These are phyloP conservation scores for Nomada hirtipes DNA, from an alignment of 2,888 invertebrate species.

Conservation along the genomic window DNA sequence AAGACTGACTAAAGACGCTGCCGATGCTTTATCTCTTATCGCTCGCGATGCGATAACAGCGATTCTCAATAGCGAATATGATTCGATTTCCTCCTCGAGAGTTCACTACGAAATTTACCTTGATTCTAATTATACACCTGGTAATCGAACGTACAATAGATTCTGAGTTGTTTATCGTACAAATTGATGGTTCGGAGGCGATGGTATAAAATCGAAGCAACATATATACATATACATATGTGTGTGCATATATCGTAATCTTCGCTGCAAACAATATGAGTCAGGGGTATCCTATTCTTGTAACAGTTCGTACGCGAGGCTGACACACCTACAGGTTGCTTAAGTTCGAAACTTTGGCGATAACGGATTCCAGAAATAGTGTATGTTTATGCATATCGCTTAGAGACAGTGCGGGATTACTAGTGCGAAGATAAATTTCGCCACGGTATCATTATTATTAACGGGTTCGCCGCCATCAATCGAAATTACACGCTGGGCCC, in stretches of 20 bases:
- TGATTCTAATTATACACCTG: not conserved
- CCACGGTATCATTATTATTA: not conserved
- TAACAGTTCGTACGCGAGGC: not conserved
- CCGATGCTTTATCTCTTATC: conserved; percentile 72
- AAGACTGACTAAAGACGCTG: conserved; percentile 48
- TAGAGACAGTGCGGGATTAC: not conserved
- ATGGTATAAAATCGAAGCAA: conserved; percentile 1
- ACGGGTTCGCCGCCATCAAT: not conserved
- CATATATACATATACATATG: not conserved
- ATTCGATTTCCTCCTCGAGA: not conserved
- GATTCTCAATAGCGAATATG: conserved; percentile 55
- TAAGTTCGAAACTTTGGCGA: conserved; percentile 18
- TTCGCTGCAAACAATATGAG: conserved; percentile 19
- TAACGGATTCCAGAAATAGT: conserved; percentile 30
- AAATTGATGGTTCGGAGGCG: not conserved
- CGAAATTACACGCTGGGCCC: not conserved
- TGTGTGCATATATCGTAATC: not conserved
- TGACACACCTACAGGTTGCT: conserved; percentile 17
- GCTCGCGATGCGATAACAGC: conserved; percentile 61
- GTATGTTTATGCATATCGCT: conserved; percentile 10
- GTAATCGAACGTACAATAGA: not conserved
- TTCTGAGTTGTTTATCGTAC: not conserved
- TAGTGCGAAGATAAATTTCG: not conserved
- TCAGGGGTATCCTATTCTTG: conserved; percentile 22
- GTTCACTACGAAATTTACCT: not conserved